Percentiles rank a stretch among this genome's conserved stretches.
phyloP scores from a whole-genome alignment of 53 echinoderm and acorn worm genomes.

The Arbacia lixula region DNA sequence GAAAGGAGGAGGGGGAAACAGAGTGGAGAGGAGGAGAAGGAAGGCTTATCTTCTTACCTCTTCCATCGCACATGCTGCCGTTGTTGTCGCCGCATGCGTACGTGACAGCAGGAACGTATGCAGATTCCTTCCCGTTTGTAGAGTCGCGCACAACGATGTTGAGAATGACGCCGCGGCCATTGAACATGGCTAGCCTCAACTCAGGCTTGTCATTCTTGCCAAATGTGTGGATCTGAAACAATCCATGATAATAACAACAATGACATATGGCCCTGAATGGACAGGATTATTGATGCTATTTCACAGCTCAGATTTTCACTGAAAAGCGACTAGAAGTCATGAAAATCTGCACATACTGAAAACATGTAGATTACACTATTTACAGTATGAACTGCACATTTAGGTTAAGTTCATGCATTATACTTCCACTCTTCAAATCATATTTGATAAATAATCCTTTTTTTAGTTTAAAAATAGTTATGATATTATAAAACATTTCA shows the following conservation, averaged over 20 bases:
- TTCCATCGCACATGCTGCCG: slow-evolving; percentile 32
- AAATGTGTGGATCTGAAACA: slow-evolving; percentile 66
- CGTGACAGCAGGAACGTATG: slow-evolving; percentile 72
- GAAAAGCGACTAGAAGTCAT: background rate
- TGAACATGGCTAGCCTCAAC: slow-evolving; percentile 66
- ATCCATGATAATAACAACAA: background rate
- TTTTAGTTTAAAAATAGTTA: too few species aligned
- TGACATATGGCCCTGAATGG: background rate
- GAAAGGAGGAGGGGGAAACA: too few species aligned
- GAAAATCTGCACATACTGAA: background rate
- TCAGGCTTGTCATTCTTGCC: slow-evolving; percentile 55
- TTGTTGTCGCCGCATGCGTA: slow-evolving; percentile 69
- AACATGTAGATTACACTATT: too few species aligned
- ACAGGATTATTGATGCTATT: background rate
- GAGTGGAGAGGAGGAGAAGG: background rate
- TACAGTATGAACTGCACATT: too few species aligned
- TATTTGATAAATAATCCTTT: too few species aligned
- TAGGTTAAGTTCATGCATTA: too few species aligned
- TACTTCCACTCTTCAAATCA: too few species aligned
- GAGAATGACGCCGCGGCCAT: slow-evolving; percentile 77
- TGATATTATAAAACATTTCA: too few species aligned
- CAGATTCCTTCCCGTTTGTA: background rate
- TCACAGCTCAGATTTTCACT: background rate
- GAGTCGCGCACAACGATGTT: slow-evolving; percentile 82
- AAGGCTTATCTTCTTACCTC: slow-evolving; percentile 2